These are phyloP conservation scores for Synodontis membranacea DNA, from an alignment of 2,113 vertebrate species.

Conservation along the genomic window DNA sequence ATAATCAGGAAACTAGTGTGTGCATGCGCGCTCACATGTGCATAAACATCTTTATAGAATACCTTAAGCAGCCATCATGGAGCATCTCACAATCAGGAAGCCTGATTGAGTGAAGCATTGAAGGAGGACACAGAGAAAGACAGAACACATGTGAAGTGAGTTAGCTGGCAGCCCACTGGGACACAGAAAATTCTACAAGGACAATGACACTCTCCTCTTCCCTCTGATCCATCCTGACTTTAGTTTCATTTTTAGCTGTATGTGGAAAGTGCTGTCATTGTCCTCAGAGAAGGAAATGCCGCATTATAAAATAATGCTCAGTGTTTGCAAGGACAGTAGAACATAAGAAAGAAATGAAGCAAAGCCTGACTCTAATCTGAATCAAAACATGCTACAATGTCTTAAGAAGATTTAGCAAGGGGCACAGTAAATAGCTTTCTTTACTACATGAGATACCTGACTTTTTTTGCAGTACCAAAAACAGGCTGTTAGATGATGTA, in stretches of 20 bases:
- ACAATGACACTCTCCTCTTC: conserved; percentile 33
- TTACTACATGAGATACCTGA: conserved; percentile 2
- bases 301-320: conserved; percentile 6
- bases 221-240: background rate
- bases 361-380: background rate
- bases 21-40: conserved; percentile 37
- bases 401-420: background rate
- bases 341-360: conserved; percentile 8
- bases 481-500: conserved; percentile 2
- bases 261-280: conserved; percentile 33
- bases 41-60: conserved; percentile 63
- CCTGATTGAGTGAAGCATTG: conserved; percentile 71
- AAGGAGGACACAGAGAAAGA: conserved; percentile 61
- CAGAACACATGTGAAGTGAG: conserved; percentile 51
- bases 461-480: background rate
- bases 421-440: background rate
- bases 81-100: conserved; percentile 76
- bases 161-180: conserved; percentile 54
- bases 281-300: conserved; percentile 39
- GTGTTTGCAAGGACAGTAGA: conserved; percentile 24
- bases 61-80: conserved; percentile 79
- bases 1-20: background rate
- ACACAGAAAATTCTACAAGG: conserved; percentile 27
- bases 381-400: background rate
- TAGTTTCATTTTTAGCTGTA: background rate